Evolutionary conservation across 2,888 invertebrate species (phyloP), one percentile per base, ranked within the genome.

Genomic region (Morpho achilles): DNA sequence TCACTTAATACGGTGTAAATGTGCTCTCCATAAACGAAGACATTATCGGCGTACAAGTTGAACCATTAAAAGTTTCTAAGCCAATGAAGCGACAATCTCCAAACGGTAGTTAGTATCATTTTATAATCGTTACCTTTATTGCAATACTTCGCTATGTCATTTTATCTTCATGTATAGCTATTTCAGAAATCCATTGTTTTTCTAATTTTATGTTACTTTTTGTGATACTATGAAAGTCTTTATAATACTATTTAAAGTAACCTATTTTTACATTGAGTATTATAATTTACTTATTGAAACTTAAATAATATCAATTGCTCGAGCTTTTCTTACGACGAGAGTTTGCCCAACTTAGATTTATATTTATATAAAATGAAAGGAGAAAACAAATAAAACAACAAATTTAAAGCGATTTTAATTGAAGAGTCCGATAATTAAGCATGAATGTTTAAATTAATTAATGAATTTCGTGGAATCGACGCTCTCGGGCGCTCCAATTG

Each of bases 401-500:
- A 85, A 86, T 84, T 82, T 79, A 84, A 84, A 79, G 76, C 72
- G 75, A 80, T 72, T 84, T 84, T 80, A 85, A 88, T 86, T 87
- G 82, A 84, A 84, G 83, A 84, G 82, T 80, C 78, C 83, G 80
- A 87, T 89, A 89, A 87, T 87, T 84, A 87, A 86, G 80, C 82
- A 82, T 86, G 84, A 86, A 85, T 87, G 82, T 87, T 87, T 83
- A 85, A 87, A 86, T 87, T 84, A 84, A 87, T 87, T 84, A 86
- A 80, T 78, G 82, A 80, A 84, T 77, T 83, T 82, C 78, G 80
- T 74, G 74, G 79, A 81, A 82, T 77, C 74, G 74, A 72, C 70
- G 65, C 62, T 63, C 63, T 62, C 63, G 67, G 67, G 65, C 56
- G 62, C 62, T 69, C 65, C 64, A 67, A 68, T 64, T 61, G 65